Evolutionary conservation across 2,888 invertebrate species (phyloP), one percentile per base, ranked within the genome.

Genomic region (Diaphora mendica): DNA sequence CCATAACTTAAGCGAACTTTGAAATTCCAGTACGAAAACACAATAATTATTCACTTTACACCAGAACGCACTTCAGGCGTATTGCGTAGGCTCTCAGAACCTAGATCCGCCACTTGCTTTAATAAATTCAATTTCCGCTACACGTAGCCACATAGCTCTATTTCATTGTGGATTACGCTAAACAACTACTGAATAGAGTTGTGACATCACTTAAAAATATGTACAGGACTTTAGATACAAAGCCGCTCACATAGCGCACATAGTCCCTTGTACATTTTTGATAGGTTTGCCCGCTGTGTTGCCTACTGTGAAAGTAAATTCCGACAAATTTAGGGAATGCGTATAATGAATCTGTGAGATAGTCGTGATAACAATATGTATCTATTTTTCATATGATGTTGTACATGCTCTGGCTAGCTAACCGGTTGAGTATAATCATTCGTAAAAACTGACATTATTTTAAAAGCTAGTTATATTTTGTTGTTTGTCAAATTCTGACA

Each of bases 71-170:
- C 78, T 82, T 35, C 67, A 71, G 68, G 77, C 73, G 77, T 81
- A 77, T 77, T 74, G 77, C 73, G 64, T 70, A 83, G 78, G 76
- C 78, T 79, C 55, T 72, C 42, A 71, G 67, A 71, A 74, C 70
- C 77, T 79, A 83, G 84, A 77, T 75, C 75, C 78, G 76, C 68
- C 64, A 77, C 77, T 79, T 74, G 77, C 80, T 83, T 85, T 87
- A 87, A 87, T 88, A 85, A 88, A 89, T 90, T 87, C 87, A 86
- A 88, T 90, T 87, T 88, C 85, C 85, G 81, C 79, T 81, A 85
- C 83, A 82, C 79, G 78, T 79, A 78, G 77, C 81, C 81, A 79
- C 81, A 82, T 74, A 79, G 85, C 85, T 81, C 84, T 85, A 85
- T 84, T 86, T 85, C 82, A 85, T 81, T 85, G 80, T 84, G 85